Evolutionary conservation across 2,888 invertebrate species (phyloP).

Genomic region (Agrochola litura): DNA sequence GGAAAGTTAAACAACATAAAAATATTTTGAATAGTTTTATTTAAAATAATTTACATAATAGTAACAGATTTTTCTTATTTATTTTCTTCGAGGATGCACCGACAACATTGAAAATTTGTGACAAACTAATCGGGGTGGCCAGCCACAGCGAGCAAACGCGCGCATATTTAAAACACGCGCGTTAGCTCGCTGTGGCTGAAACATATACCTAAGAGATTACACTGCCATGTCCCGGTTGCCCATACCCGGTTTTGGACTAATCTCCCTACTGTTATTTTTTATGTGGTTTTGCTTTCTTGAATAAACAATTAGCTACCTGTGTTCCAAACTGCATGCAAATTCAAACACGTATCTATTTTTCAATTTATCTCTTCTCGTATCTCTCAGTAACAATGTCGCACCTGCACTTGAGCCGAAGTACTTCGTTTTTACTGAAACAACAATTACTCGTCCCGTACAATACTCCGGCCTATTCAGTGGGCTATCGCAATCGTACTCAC

Average conservation of each 20-base stretch:
- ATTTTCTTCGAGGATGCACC: no score
- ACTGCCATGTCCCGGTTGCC: not conserved
- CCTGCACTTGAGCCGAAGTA: slow-evolving; percentile 22
- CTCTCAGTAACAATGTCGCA: slow-evolving; percentile 14
- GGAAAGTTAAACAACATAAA: no score
- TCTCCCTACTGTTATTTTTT: not conserved
- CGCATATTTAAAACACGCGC: not conserved
- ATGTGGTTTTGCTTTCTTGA: not conserved
- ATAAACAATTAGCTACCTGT: not conserved
- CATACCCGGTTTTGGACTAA: not conserved
- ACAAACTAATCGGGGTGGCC: not conserved
- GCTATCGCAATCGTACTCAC: slow-evolving; percentile 34
- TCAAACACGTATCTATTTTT: not conserved
- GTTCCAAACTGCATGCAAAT: not conserved
- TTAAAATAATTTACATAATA: no score
- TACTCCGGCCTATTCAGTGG: slow-evolving; percentile 41
- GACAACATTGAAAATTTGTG: not conserved
- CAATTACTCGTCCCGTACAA: slow-evolving; percentile 51
- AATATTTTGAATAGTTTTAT: no score
- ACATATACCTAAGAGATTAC: no score
- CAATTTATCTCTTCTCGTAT: not conserved
- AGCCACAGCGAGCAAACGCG: not conserved
- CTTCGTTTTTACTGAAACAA: slow-evolving; percentile 49
- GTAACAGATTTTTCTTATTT: not conserved
- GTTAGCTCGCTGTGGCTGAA: not conserved